Evolutionary conservation across 2,797 vertebrate species (phyloP).

Genomic region (Gorsachius magnificus): DNA sequence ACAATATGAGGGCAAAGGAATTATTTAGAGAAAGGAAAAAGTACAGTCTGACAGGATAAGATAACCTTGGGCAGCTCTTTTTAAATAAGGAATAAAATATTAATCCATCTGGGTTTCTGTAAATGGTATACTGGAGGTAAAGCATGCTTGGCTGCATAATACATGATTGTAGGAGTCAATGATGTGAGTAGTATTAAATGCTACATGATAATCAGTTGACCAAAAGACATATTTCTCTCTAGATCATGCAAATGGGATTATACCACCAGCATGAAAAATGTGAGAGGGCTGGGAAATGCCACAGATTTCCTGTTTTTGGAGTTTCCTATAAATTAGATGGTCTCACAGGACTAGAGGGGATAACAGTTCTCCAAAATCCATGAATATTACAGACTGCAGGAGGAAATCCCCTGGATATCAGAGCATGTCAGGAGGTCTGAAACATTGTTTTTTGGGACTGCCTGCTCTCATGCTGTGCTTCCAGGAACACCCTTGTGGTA

Average conservation of each 20-base stretch:
- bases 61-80: conserved; percentile 43
- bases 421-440: conserved; percentile 27
- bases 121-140: background rate
- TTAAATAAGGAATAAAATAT: conserved; percentile 39
- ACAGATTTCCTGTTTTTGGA: conserved; percentile 50
- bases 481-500: background rate
- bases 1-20: conserved; percentile 20
- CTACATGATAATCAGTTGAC: background rate
- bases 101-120: conserved; percentile 3
- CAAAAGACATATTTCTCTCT: conserved; percentile 35
- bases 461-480: background rate
- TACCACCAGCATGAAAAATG: conserved; percentile 16
- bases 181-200: background rate
- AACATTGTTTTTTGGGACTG: conserved; percentile 16
- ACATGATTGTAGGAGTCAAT: background rate
- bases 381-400: background rate
- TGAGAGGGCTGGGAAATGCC: conserved; percentile 30
- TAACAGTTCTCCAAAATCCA: conserved; percentile 34
- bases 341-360: conserved; percentile 33
- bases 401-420: conserved; percentile 51
- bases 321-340: conserved; percentile 32
- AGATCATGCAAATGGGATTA: conserved; percentile 25
- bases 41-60: background rate
- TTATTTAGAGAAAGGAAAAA: conserved; percentile 6
- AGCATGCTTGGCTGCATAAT: background rate